These are phyloP conservation scores for Sphaerophoria taeniata DNA, from an alignment of 2,888 invertebrate genomes.

Conservation along the genomic window DNA sequence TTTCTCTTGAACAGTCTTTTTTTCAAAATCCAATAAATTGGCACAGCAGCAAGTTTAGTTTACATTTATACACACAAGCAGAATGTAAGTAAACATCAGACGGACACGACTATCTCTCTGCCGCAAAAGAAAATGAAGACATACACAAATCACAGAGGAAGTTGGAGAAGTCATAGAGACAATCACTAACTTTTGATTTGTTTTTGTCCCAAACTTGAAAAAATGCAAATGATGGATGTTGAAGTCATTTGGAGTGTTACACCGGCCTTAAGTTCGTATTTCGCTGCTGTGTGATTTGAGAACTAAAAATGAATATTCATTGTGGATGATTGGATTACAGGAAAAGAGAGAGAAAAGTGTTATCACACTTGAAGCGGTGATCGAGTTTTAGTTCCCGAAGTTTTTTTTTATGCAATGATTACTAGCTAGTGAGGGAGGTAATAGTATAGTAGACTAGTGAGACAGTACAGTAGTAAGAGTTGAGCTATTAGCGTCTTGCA, in stretches of 20 bases:
- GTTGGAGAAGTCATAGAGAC: slow-evolving; percentile 28
- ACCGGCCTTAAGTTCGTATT: too few relatives aligned
- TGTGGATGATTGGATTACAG: slow-evolving; percentile 26
- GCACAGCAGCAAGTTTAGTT: slow-evolving; percentile 41
- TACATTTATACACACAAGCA: not conserved
- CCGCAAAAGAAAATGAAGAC: not conserved
- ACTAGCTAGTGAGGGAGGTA: not conserved
- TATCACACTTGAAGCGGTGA: not conserved
- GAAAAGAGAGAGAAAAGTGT: not conserved
- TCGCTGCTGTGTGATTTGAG: not conserved
- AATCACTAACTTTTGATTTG: slow-evolving; percentile 20
- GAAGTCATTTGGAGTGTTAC: not conserved
- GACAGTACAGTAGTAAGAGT: too few relatives aligned
- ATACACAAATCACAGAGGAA: slow-evolving; percentile 25
- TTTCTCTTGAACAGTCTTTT: slow-evolving; percentile 61
- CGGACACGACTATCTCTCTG: too few relatives aligned
- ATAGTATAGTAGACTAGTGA: too few relatives aligned
- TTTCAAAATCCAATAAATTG: slow-evolving; percentile 43
- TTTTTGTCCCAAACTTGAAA: not conserved
- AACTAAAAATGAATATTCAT: slow-evolving; percentile 9
- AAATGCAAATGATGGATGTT: slow-evolving; percentile 25
- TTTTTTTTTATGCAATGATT: not conserved
- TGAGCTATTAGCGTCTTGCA: too few relatives aligned
- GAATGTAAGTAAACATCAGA: not conserved
- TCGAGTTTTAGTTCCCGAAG: not conserved